These are phyloP conservation scores for Argopecten irradians DNA, from an alignment of 1,140 invertebrate genomes.

Conservation along the genomic window DNA sequence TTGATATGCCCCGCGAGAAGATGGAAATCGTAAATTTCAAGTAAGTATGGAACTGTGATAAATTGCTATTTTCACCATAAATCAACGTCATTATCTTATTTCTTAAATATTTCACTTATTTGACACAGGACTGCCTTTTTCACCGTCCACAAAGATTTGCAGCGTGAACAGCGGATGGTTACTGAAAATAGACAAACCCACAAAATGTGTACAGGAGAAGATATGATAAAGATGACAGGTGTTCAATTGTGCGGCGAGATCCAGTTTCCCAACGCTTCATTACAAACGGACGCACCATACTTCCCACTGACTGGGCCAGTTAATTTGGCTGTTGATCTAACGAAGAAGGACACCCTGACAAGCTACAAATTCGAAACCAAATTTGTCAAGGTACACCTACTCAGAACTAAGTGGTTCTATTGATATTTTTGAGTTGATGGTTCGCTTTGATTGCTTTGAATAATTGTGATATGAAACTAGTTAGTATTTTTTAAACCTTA, in stretches of 20 bases:
- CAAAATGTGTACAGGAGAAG: conserved; percentile 75
- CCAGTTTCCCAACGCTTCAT: conserved; percentile 84
- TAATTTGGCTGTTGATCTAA: conserved; percentile 85
- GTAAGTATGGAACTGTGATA: too few relatives aligned
- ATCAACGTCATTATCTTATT: too few relatives aligned
- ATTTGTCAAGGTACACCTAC: conserved; percentile 59
- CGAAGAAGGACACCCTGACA: conserved; percentile 85
- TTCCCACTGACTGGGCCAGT: conserved; percentile 89
- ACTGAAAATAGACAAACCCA: conserved; percentile 81
- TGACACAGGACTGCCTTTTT: conserved; percentile 71
- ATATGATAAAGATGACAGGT: conserved; percentile 81
- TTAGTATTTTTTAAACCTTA: too few relatives aligned
- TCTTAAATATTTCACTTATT: too few relatives aligned
- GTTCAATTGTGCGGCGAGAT: conserved; percentile 89
- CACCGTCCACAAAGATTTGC: conserved; percentile 60
- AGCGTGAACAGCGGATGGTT: conserved; percentile 67
- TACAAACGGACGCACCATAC: conserved; percentile 79
- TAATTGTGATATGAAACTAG: too few relatives aligned
- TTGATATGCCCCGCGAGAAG: too few relatives aligned
- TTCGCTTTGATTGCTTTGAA: too few relatives aligned
- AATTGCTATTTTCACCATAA: too few relatives aligned
- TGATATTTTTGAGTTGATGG: too few relatives aligned
- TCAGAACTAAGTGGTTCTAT: too few relatives aligned
- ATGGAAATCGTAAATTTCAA: too few relatives aligned
- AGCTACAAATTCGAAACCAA: conserved; percentile 76